These are phyloP conservation scores for Etheostoma nigrum DNA, from an alignment of 2,797 vertebrate genomes.

Conservation along the genomic window DNA sequence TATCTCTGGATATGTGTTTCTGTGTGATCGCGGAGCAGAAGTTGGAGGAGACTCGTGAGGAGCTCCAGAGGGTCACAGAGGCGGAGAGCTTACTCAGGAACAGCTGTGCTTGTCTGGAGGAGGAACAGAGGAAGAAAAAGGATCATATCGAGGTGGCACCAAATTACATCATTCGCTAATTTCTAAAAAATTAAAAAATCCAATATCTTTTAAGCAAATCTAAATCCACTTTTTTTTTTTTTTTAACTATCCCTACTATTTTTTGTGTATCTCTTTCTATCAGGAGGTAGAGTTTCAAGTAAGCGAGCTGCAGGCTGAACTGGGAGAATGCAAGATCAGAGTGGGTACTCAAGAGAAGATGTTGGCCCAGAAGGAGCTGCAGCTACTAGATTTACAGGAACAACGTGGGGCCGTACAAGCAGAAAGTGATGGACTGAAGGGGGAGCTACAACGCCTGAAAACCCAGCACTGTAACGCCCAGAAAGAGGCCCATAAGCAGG, in stretches of 20 bases:
- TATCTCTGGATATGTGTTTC: slow-evolving; percentile 4
- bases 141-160: slow-evolving; percentile 70
- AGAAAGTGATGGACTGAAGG: slow-evolving; percentile 69
- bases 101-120: slow-evolving; percentile 74
- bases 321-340: slow-evolving; percentile 53
- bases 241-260: neutral
- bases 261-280: slow-evolving; percentile 1
- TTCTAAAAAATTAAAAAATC: neutral
- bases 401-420: slow-evolving; percentile 50
- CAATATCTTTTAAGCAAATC: neutral
- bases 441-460: slow-evolving; percentile 66
- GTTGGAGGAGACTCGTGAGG: slow-evolving; percentile 81
- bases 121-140: slow-evolving; percentile 68
- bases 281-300: slow-evolving; percentile 46
- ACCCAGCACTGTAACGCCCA: slow-evolving; percentile 53
- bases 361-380: slow-evolving; percentile 82
- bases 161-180: neutral
- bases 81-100: slow-evolving; percentile 69
- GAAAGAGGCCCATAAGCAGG: slow-evolving; percentile 65
- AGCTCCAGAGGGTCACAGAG: slow-evolving; percentile 76
- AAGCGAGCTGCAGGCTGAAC: slow-evolving; percentile 56
- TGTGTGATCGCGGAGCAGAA: slow-evolving; percentile 66
- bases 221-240: neutral
- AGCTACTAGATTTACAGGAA: slow-evolving; percentile 72
- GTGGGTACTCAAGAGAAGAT: slow-evolving; percentile 73